phyloP scores from a whole-genome alignment of 2,888 invertebrate species.

The Rhyacophila evoluta region DNA sequence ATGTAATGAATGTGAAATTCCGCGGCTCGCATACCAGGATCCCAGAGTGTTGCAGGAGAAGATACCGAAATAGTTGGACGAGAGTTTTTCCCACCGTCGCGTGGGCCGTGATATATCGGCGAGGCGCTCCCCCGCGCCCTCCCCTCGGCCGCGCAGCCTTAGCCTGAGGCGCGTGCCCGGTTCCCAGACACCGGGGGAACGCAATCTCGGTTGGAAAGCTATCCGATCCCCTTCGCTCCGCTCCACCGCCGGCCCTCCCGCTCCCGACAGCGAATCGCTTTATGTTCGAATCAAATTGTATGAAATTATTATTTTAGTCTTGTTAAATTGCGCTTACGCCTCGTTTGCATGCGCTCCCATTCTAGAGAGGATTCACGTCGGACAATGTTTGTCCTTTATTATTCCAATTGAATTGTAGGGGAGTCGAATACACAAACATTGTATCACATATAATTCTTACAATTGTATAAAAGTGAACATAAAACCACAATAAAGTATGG shows the following conservation, averaged over 20 bases:
- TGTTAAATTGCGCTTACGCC: neutral
- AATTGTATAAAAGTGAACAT: too few species aligned
- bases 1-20: slow-evolving; percentile 24
- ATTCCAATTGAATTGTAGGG: neutral
- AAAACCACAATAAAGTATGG: too few species aligned
- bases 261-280: slow-evolving; percentile 57
- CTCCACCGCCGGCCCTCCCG: slow-evolving; percentile 65
- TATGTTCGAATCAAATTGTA: slow-evolving; percentile 28
- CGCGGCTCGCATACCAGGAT: slow-evolving; percentile 31
- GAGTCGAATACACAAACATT: neutral
- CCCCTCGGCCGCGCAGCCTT: slow-evolving; percentile 11
- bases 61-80: slow-evolving; percentile 31
- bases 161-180: slow-evolving; percentile 51
- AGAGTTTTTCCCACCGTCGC: slow-evolving; percentile 59
- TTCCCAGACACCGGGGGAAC: slow-evolving; percentile 53
- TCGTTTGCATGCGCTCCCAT: slow-evolving; percentile 3
- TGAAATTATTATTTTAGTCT: slow-evolving; percentile 20
- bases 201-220: slow-evolving; percentile 46
- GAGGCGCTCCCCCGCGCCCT: neutral
- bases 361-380: neutral
- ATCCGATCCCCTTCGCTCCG: slow-evolving; percentile 59
- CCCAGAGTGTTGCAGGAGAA: slow-evolving; percentile 37
- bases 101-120: slow-evolving; percentile 68
- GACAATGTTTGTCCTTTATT: neutral
- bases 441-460: too few species aligned